Conservation (phyloP, 2,113 vertebrate species). For the Tympanuchus pallidicinctus region DNA sequence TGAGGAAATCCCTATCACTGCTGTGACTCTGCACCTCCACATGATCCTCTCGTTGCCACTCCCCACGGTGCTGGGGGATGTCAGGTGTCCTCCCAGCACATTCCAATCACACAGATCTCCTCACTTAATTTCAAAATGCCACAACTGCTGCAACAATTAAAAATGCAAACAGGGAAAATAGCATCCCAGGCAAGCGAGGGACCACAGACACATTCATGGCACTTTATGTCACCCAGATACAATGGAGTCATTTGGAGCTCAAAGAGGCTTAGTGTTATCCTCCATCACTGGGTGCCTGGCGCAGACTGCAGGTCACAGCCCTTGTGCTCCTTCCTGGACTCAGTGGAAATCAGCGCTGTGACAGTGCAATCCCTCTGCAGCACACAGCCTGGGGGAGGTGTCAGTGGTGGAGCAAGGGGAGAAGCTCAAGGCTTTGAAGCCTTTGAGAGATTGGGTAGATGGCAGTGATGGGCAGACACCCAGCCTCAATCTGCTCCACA, state of each 20-base stretch:
- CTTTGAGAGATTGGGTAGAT: neutral
- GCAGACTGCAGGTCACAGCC: neutral
- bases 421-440: neutral
- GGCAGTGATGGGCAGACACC: neutral
- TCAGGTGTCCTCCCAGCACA: neutral
- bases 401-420: fast-evolving
- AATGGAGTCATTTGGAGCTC: conserved; percentile 19
- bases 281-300: neutral
- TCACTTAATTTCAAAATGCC: neutral
- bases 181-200: neutral
- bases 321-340: neutral
- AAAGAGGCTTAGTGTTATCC: neutral
- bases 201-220: neutral
- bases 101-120: neutral
- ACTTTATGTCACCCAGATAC: neutral
- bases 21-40: neutral
- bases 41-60: neutral
- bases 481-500: neutral
- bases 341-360: neutral
- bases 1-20: neutral
- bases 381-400: too few species aligned
- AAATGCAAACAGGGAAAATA: neutral
- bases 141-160: conserved; percentile 24
- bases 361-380: neutral
- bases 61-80: too few species aligned